A percentile compares a stretch with the other conserved stretches of the same genome.
Evolutionary conservation across 64 coral and sea anemone species (phyloP).

Genomic region (Platygyra sinensis): DNA sequence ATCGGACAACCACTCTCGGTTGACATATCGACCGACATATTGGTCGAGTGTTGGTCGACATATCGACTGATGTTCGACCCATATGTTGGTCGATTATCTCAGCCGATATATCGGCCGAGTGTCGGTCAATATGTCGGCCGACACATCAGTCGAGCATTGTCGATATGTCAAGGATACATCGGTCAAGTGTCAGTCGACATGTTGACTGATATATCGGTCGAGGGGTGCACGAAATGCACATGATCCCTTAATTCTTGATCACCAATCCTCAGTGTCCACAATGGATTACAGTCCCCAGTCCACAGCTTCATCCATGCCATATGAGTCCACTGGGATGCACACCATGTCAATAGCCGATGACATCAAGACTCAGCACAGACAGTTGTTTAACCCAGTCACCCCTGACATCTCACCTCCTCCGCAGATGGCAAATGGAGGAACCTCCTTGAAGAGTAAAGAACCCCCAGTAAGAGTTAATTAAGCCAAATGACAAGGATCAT

Average conservation of each 20-base stretch:
- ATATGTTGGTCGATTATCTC: no score
- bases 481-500: not conserved
- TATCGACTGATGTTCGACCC: no score
- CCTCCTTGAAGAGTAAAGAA: not conserved
- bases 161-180: no score
- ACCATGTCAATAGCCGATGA: conserved; percentile 73
- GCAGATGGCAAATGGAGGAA: not conserved
- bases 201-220: no score
- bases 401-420: conserved; percentile 86
- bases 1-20: no score
- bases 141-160: no score
- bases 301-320: conserved; percentile 6
- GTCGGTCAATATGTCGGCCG: no score
- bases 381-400: conserved; percentile 81
- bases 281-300: conserved; percentile 48
- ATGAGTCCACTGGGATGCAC: not conserved
- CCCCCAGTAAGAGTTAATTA: conserved; percentile 1
- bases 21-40: no score
- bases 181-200: no score
- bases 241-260: not conserved
- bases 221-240: no score
- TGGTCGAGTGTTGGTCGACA: no score
- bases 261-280: not conserved
- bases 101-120: no score
- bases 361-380: conserved; percentile 47